phyloP scores from a whole-genome alignment of 2,888 invertebrate species.

The Epinotia demarniana region DNA sequence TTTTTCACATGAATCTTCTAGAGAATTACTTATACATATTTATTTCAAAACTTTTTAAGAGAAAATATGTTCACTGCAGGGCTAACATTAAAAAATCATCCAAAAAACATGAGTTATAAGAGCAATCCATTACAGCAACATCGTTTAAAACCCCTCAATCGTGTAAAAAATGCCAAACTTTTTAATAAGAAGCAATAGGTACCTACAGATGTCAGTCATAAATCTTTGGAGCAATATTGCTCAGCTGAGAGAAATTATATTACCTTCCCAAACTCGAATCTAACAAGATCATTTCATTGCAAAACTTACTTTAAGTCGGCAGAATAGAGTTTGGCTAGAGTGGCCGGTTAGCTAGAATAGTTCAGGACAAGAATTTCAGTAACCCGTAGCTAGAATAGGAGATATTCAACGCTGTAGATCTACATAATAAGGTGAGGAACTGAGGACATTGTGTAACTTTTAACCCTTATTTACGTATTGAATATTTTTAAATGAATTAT shows the following conservation, averaged over 20 bases:
- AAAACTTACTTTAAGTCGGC: background rate
- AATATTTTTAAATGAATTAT: too few species aligned
- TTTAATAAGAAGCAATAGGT: slow-evolving; percentile 15
- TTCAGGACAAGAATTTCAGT: slow-evolving; percentile 25
- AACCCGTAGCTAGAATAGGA: too few species aligned
- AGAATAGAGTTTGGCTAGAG: background rate
- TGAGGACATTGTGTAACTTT: too few species aligned
- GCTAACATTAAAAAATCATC: background rate
- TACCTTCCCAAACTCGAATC: background rate
- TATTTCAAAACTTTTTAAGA: background rate
- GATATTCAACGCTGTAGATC: too few species aligned
- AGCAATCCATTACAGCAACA: slow-evolving; percentile 21
- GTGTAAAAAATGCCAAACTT: slow-evolving; percentile 15
- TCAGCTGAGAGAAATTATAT: slow-evolving; percentile 1
- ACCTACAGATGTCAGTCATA: slow-evolving; percentile 21
- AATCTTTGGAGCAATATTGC: slow-evolving; percentile 20
- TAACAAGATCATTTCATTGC: background rate
- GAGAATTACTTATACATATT: background rate
- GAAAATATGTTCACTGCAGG: background rate
- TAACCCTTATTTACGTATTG: too few species aligned
- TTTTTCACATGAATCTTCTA: background rate
- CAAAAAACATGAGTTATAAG: slow-evolving; percentile 6
- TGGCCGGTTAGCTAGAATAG: background rate
- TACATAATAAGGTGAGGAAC: too few species aligned
- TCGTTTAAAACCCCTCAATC: background rate